phyloP scores from a whole-genome alignment of 2,888 invertebrate genomes.

The Nineta flava region DNA sequence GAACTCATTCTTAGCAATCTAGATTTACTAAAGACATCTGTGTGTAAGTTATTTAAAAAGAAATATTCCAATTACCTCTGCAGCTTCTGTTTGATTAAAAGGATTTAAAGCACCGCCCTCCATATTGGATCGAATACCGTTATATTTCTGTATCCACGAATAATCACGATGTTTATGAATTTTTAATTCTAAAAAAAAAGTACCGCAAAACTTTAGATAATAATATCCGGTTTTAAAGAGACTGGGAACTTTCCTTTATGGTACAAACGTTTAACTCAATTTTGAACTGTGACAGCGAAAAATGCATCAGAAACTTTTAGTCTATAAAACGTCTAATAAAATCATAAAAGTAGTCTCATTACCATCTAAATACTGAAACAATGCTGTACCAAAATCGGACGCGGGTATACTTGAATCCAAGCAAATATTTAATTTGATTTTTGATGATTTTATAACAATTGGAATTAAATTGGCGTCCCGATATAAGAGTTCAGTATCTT shows the following conservation, averaged over 20 bases:
- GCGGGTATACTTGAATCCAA: not conserved
- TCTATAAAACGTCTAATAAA: too few relatives aligned
- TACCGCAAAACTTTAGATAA: too few relatives aligned
- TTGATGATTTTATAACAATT: not conserved
- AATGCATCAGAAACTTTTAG: too few relatives aligned
- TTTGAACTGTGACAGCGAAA: too few relatives aligned
- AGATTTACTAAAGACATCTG: too few relatives aligned
- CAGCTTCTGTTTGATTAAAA: too few relatives aligned
- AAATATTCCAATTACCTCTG: too few relatives aligned
- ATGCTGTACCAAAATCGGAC: not conserved
- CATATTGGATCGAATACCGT: conserved; percentile 14
- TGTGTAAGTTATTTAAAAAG: too few relatives aligned
- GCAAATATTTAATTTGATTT: not conserved
- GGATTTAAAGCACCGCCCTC: not conserved
- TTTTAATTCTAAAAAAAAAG: conserved; percentile 2
- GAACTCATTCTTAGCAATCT: too few relatives aligned
- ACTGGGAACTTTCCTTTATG: too few relatives aligned
- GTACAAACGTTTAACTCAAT: too few relatives aligned
- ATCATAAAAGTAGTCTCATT: not conserved
- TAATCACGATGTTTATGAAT: conserved; percentile 29
- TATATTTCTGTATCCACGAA: conserved; percentile 44
- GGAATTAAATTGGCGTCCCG: not conserved
- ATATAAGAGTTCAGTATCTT: not conserved
- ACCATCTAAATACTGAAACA: not conserved
- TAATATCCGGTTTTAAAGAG: too few relatives aligned